Percentiles rank a stretch among this genome's conserved stretches.
phyloP scores from a whole-genome alignment of 2,888 invertebrate genomes.

The Myathropa florea region DNA sequence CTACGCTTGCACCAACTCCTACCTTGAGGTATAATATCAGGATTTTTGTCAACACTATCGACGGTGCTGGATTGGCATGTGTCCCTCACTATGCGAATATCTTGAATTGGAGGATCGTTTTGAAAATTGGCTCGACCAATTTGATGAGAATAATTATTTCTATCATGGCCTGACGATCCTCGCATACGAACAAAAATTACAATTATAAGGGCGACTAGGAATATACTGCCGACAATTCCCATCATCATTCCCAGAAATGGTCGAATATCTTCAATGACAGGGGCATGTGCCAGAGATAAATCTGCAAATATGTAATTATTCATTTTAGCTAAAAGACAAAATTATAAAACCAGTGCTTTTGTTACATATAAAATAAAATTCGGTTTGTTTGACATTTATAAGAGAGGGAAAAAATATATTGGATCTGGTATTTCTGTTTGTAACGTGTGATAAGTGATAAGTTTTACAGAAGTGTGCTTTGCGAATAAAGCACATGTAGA shows the following conservation, averaged over 20 bases:
- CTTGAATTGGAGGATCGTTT: conserved; percentile 80
- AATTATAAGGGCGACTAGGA: conserved; percentile 82
- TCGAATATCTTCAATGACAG: conserved; percentile 82
- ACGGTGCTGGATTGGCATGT: conserved; percentile 79
- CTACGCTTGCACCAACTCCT: too few relatives aligned
- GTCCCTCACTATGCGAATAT: conserved; percentile 78
- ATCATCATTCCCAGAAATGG: conserved; percentile 82
- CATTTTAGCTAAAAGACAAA: too few relatives aligned
- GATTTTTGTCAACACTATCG: conserved; percentile 81
- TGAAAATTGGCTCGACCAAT: conserved; percentile 76
- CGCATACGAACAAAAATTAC: conserved; percentile 82
- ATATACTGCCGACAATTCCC: conserved; percentile 82
- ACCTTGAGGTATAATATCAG: conserved; percentile 81
- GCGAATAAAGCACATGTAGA: too few relatives aligned
- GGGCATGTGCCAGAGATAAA: conserved; percentile 80
- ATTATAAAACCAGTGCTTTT: too few relatives aligned
- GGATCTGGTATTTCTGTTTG: too few relatives aligned
- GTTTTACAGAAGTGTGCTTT: too few relatives aligned
- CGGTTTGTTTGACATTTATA: too few relatives aligned
- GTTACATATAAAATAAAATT: too few relatives aligned
- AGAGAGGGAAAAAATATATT: too few relatives aligned
- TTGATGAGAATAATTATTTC: conserved; percentile 80
- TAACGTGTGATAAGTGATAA: too few relatives aligned
- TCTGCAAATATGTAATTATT: conserved; percentile 73
- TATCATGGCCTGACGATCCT: conserved; percentile 80